Percentiles rank a stretch among this genome's conserved stretches.
These are phyloP conservation scores for Antennarius striatus DNA, from an alignment of 2,113 vertebrate genomes.

Conservation along the genomic window DNA sequence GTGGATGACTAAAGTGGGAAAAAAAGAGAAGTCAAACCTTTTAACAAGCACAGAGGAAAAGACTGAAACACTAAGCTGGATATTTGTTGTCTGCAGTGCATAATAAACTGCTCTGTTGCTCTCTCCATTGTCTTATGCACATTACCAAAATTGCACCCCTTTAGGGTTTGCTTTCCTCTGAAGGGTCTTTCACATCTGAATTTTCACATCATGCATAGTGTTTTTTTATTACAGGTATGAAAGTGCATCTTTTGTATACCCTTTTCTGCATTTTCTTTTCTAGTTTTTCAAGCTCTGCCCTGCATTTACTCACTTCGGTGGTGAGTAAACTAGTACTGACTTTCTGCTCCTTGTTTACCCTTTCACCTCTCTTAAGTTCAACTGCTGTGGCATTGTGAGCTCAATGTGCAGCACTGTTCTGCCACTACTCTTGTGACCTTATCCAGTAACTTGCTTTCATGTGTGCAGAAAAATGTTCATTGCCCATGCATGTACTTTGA, in stretches of 20 bases:
- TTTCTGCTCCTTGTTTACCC: conserved; percentile 44
- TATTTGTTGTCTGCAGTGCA: conserved; percentile 38
- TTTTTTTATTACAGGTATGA: conserved; percentile 8
- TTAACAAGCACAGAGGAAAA: conserved; percentile 23
- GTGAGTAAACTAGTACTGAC: conserved; percentile 29
- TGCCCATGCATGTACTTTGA: neutral
- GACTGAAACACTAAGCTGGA: conserved; percentile 15
- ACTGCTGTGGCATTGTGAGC: conserved; percentile 8
- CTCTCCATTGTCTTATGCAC: conserved; percentile 7
- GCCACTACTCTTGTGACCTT: conserved; percentile 31
- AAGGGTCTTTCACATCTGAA: neutral
- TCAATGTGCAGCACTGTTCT: conserved; percentile 17
- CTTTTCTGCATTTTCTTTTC: neutral
- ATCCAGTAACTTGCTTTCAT: neutral
- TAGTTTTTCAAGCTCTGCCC: conserved; percentile 8
- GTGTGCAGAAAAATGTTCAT: neutral
- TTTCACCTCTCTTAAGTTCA: conserved; percentile 59
- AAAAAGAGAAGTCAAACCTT: conserved; percentile 36
- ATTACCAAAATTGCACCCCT: conserved; percentile 17
- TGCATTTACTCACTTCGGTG: conserved; percentile 7
- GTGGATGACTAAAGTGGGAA: conserved; percentile 32
- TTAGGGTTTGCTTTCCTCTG: neutral
- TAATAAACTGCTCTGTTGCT: conserved; percentile 34
- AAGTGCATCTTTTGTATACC: conserved; percentile 6
- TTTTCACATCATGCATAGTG: conserved; percentile 10